phyloP scores from a whole-genome alignment of 1,140 invertebrate genomes.

The Formica selysi region DNA sequence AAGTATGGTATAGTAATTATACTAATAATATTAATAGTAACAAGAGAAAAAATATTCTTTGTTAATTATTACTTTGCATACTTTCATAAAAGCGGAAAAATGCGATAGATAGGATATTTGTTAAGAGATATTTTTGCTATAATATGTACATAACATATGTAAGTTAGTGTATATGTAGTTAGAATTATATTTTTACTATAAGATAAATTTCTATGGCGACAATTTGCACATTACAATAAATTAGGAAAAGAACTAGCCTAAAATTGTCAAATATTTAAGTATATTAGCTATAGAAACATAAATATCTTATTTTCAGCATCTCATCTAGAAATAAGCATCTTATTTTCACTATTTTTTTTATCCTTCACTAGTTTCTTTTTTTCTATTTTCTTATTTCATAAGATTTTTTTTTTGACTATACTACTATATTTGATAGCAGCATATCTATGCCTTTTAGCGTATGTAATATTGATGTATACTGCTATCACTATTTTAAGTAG shows the following conservation, averaged over 20 bases:
- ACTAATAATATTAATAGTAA: neutral
- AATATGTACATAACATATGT: no score
- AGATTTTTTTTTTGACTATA: no score
- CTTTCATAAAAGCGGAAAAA: conserved; percentile 65
- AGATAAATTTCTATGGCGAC: neutral
- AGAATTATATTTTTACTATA: conserved; percentile 1
- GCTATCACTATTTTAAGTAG: neutral
- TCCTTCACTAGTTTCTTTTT: no score
- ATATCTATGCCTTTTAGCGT: no score
- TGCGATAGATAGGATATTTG: conserved; percentile 84
- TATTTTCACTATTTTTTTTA: no score
- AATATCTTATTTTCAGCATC: no score
- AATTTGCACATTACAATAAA: neutral
- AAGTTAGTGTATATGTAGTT: neutral
- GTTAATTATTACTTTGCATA: neutral
- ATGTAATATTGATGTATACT: neutral
- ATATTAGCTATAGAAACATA: neutral
- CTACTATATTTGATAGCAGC: no score
- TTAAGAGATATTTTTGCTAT: conserved; percentile 79
- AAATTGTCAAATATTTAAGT: neutral
- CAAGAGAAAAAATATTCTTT: conserved; percentile 4
- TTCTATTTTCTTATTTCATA: no score
- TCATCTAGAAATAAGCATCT: no score
- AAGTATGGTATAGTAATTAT: neutral
- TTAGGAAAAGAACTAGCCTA: neutral